phyloP scores from a whole-genome alignment of 2,888 invertebrate species.

The Ligdia adustata region DNA sequence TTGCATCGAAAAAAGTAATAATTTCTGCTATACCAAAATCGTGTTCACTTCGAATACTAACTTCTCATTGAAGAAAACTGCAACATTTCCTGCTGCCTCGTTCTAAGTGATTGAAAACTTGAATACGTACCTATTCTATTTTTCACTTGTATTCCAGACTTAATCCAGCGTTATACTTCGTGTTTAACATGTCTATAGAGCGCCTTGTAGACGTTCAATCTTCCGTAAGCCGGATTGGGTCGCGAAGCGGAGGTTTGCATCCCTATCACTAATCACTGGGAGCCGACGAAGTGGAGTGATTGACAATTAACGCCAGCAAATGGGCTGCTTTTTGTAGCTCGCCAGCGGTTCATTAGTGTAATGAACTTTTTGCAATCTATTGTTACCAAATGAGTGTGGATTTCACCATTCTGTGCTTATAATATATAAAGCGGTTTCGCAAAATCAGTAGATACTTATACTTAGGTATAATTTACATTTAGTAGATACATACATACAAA shows the following conservation, averaged over 20 bases:
- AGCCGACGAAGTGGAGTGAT: conserved; percentile 30
- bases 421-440: too few relatives aligned
- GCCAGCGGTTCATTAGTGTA: conserved; percentile 19
- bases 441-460: too few relatives aligned
- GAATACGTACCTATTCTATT: too few relatives aligned
- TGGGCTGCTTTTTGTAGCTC: conserved; percentile 17
- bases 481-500: too few relatives aligned
- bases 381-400: conserved; percentile 2
- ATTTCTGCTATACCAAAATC: too few relatives aligned
- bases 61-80: too few relatives aligned
- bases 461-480: too few relatives aligned
- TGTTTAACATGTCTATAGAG: background rate
- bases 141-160: too few relatives aligned
- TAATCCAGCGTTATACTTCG: background rate
- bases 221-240: conserved; percentile 17
- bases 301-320: conserved; percentile 33
- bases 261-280: conserved; percentile 28
- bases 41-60: too few relatives aligned
- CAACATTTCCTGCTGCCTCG: too few relatives aligned
- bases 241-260: conserved; percentile 24
- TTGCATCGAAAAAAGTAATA: too few relatives aligned
- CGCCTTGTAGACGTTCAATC: conserved; percentile 2
- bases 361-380: conserved; percentile 22
- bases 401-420: background rate
- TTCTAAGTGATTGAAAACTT: too few relatives aligned